Base-by-base conservation (phyloP, 2,888 invertebrate species). In the Deladenus siricidicola region DNA sequence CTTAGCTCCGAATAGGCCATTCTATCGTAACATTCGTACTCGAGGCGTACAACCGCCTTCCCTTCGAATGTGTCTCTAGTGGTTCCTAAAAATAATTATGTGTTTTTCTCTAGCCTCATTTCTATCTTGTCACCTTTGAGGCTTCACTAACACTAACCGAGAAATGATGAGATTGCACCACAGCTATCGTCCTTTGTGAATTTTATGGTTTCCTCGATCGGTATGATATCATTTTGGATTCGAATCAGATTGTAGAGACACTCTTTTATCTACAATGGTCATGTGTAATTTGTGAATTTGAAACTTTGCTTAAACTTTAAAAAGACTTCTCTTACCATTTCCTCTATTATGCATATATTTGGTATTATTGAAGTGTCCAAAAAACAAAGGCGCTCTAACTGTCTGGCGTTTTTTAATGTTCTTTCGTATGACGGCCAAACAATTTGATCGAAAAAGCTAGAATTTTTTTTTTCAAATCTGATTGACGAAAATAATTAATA, bases 401-500 rank as follows among this genome's bases (percentile, higher is more conserved):
- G 24, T 28, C 51, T 63, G 19, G 49, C 63, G 34, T 21, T 24
- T 29, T 56, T 30, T n/a, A 63, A 30, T 17, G 60, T 48, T 23
- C 72, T 67, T 34, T 79, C 63, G 69, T 90, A 88, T 75, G 86
- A 86, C n/a, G 91, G 91, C 91, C 92, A 93, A n/a, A 88, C 89
- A 77, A 87, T 86, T 68, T 81, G 81, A 48, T 91, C 89, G 82
- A 70, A 72, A 28, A 66, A 67, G 21, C 56, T 62, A 42, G 47
- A 65, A 19, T 6, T 43, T 3, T 4, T 4, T 54, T 58, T 56
- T 3, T 29, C 14, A 58, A 34, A 30, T 3, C 34, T n/a, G 45
- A 59, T 62, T 29, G 21, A 26, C 4, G n/a, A n/a, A n/a, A n/a
- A n/a, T n/a, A n/a, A n/a, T n/a, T n/a, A n/a, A n/a, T n/a, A n/a